Percentiles rank a stretch among this genome's conserved stretches.
phyloP scores from a whole-genome alignment of 2,113 vertebrate genomes.

The Tiliqua scincoides region DNA sequence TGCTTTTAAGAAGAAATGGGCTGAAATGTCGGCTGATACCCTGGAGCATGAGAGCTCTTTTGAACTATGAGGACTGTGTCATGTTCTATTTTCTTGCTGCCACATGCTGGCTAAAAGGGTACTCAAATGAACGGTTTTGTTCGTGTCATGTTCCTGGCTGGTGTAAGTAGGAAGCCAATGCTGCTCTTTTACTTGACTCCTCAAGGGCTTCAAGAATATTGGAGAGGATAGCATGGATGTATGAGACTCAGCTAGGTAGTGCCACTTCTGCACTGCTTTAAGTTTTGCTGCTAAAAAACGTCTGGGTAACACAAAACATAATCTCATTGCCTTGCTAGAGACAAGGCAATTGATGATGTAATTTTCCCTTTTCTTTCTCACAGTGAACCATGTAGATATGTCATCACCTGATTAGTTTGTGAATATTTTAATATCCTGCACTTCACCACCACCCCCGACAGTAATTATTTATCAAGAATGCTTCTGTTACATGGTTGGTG shows the following conservation, averaged over 20 bases:
- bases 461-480: not conserved
- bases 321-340: constrained; percentile 35
- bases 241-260: not conserved
- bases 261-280: not conserved
- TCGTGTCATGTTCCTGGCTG: constrained; percentile 20
- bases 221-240: not conserved
- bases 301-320: constrained; percentile 23
- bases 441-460: not conserved
- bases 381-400: not conserved
- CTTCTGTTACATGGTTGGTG: not conserved
- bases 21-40: constrained; percentile 13
- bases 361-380: constrained; percentile 1
- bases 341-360: constrained; percentile 11
- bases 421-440: not conserved
- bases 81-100: not conserved
- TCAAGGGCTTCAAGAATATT: constrained; percentile 11
- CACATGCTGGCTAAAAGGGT: not conserved
- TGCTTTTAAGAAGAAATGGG: constrained; percentile 2
- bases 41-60: constrained; percentile 17
- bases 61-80: constrained; percentile 5
- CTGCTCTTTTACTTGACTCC: constrained; percentile 10
- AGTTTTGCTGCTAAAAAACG: constrained; percentile 6
- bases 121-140: constrained; percentile 36
- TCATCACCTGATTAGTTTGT: not conserved
- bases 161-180: constrained; percentile 5